Evolutionary conservation across 1,140 invertebrate genomes (phyloP).

Genomic region (Conus betulinus): DNA sequence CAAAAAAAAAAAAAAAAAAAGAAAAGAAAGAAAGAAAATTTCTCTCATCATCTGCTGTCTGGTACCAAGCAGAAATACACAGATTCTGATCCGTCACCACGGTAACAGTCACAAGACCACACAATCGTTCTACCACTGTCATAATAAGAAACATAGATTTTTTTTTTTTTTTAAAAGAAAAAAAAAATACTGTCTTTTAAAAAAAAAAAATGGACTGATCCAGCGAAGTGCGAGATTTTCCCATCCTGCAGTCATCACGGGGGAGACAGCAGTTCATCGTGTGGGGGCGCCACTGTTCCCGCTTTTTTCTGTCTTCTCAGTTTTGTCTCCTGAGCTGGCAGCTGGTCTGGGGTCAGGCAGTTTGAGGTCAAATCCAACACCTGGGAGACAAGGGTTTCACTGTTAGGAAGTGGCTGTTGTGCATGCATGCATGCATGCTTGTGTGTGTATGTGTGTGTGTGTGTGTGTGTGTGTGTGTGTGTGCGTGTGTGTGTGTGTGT

Average conservation of each 20-base stretch:
- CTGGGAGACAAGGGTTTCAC: constrained; percentile 36
- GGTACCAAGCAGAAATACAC: too few species aligned
- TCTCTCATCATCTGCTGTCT: too few species aligned
- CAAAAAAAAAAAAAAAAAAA: too few species aligned
- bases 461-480: background rate
- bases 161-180: too few species aligned
- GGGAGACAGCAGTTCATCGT: background rate
- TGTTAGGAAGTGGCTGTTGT: too few species aligned
- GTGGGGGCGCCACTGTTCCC: background rate
- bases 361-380: constrained; percentile 65
- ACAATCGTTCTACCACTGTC: too few species aligned
- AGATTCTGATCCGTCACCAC: too few species aligned
- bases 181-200: too few species aligned
- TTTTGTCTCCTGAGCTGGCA: constrained; percentile 2
- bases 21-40: too few species aligned
- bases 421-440: too few species aligned
- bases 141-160: too few species aligned
- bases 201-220: background rate
- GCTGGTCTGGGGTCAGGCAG: constrained; percentile 57
- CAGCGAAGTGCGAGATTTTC: background rate
- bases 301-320: constrained; percentile 16
- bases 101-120: too few species aligned
- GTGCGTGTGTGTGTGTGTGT: background rate
- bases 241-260: background rate
- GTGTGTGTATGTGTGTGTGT: background rate